These are phyloP conservation scores for Rhinella marina DNA, from an alignment of 2,797 vertebrate species.

Conservation along the genomic window DNA sequence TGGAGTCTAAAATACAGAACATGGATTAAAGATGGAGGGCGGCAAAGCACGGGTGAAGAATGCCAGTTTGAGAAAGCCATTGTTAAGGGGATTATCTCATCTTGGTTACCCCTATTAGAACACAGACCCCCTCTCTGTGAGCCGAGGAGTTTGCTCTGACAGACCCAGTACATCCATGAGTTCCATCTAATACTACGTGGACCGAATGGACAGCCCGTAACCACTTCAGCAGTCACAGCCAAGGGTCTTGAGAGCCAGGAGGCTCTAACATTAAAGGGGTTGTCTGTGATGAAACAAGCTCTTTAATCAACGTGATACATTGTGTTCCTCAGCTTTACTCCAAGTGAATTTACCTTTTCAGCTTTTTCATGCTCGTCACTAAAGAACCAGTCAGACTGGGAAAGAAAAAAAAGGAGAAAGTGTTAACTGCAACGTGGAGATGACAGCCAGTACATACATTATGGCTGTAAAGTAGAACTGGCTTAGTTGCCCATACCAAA, in stretches of 20 bases:
- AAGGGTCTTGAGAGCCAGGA: background rate
- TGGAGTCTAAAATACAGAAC: constrained; percentile 79
- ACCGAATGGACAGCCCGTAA: too few relatives aligned
- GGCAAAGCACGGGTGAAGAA: background rate
- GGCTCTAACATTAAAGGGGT: background rate
- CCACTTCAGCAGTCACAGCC: too few relatives aligned
- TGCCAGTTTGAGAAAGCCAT: background rate
- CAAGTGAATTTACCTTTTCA: constrained; percentile 82
- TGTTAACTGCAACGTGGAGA: background rate
- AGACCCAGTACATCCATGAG: too few relatives aligned
- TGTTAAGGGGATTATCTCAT: too few relatives aligned
- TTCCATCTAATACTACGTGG: too few relatives aligned
- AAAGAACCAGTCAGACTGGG: constrained; percentile 94
- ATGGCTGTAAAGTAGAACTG: too few relatives aligned
- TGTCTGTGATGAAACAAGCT: background rate
- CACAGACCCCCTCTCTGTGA: too few relatives aligned
- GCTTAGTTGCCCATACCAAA: too few relatives aligned
- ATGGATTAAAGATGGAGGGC: background rate
- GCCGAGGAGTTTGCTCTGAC: too few relatives aligned
- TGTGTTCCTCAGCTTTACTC: background rate
- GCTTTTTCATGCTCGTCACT: constrained; percentile 89
- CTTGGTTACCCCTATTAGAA: too few relatives aligned
- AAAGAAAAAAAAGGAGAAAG: constrained; percentile 53
- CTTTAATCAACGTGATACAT: background rate
- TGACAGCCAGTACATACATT: background rate